A percentile compares a stretch with the other conserved stretches of the same genome.
These are phyloP conservation scores for Canis aureus DNA, from an alignment of 2,113 vertebrate genomes.

Conservation along the genomic window DNA sequence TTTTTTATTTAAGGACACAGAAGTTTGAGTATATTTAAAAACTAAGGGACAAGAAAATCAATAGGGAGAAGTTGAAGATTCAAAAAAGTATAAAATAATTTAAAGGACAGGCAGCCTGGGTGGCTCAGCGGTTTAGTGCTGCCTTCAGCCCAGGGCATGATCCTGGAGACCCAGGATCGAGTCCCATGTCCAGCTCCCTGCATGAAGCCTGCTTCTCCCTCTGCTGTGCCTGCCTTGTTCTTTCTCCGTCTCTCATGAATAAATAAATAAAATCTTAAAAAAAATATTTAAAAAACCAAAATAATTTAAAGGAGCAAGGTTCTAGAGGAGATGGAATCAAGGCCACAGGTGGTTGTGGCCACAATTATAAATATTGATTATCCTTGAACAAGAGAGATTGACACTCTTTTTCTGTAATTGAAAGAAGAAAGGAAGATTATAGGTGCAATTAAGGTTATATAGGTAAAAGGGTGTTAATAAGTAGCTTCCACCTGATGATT, in stretches of 20 bases:
- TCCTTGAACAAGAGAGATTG: conserved; percentile 2
- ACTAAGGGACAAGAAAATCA: conserved; percentile 35
- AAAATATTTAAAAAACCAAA: neutral
- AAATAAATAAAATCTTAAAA: too few species aligned
- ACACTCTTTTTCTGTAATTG: neutral
- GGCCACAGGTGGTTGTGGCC: neutral
- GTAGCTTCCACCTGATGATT: neutral
- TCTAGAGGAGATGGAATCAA: conserved; percentile 41
- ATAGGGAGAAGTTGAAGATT: conserved; percentile 6
- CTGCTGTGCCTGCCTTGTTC: too few species aligned
- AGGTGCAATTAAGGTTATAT: conserved; percentile 35
- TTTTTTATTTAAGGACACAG: conserved; percentile 26
- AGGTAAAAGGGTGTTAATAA: conserved; percentile 21
- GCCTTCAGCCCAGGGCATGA: too few species aligned
- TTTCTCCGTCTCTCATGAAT: too few species aligned
- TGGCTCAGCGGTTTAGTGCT: too few species aligned
- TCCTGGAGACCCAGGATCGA: too few species aligned
- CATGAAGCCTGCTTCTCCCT: too few species aligned
- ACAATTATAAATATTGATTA: neutral
- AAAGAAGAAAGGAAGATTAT: neutral
- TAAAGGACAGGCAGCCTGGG: neutral
- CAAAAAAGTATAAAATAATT: conserved; percentile 39
- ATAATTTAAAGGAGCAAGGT: neutral
- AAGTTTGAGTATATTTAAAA: conserved; percentile 62
- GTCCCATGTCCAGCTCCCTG: too few species aligned